Percentiles rank a stretch among this genome's conserved stretches.
Conservation (phyloP, 2,113 vertebrate genomes). For the Cephalopterus ornatus region DNA sequence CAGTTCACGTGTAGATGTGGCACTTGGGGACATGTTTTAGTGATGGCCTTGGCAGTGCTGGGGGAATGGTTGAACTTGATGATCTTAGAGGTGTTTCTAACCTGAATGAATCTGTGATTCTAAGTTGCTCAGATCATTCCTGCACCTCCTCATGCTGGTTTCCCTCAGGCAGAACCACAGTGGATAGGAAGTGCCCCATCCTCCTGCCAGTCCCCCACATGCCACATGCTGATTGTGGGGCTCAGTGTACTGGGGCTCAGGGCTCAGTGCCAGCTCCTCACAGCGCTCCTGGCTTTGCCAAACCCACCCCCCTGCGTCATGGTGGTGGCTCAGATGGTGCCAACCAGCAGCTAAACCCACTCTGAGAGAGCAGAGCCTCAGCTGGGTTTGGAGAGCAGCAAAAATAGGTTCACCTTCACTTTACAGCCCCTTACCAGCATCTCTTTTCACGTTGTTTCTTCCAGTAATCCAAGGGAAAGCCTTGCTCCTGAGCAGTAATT, state of each 20-base stretch:
- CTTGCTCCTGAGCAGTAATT: neutral
- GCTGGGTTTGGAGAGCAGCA: neutral
- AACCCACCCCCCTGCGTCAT: rapidly evolving
- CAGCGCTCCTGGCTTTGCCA: neutral
- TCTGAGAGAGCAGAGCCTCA: neutral
- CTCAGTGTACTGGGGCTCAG: neutral
- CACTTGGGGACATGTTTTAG: neutral
- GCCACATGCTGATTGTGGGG: neutral
- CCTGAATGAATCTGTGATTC: neutral
- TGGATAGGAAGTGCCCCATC: rapidly evolving
- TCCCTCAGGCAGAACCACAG: neutral
- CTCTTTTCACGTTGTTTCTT: slow-evolving; percentile 1
- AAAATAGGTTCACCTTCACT: neutral
- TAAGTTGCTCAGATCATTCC: neutral
- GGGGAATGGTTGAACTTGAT: neutral
- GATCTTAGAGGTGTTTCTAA: neutral
- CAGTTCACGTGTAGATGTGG: neutral
- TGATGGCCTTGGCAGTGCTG: neutral
- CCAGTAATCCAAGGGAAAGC: neutral
- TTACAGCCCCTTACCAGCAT: neutral
- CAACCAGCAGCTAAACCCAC: neutral
- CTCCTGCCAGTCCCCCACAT: neutral
- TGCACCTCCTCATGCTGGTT: neutral
- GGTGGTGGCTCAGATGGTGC: rapidly evolving
- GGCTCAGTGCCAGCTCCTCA: neutral